Conservation (phyloP, 2,888 invertebrate genomes). For the Helobdella robusta region DNA sequence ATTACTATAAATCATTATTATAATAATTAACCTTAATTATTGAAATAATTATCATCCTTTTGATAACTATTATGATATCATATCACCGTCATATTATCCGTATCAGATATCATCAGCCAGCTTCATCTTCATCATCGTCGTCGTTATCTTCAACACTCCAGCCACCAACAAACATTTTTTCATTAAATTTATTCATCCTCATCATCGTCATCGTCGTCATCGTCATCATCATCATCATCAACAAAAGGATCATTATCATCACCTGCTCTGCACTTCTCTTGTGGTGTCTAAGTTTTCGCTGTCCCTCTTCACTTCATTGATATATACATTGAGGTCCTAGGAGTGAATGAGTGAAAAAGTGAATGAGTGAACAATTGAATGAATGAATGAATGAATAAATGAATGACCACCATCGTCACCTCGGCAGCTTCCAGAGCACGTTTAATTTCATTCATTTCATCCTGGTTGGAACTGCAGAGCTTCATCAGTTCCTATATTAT, state of each 20-base stretch:
- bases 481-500: slow-evolving; percentile 22
- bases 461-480: neutral
- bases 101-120: too few species aligned
- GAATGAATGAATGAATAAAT: neutral
- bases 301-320: slow-evolving; percentile 30
- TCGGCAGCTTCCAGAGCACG: slow-evolving; percentile 1
- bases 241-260: too few species aligned
- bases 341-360: neutral
- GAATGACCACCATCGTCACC: neutral
- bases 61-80: neutral
- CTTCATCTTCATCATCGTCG: too few species aligned
- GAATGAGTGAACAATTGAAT: neutral
- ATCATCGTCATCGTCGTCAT: too few species aligned
- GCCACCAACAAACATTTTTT: too few species aligned
- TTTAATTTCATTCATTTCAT: neutral
- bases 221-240: too few species aligned
- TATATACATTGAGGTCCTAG: slow-evolving; percentile 26
- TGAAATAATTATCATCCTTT: neutral
- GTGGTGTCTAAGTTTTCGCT: slow-evolving; percentile 24
- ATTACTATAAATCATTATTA: neutral
- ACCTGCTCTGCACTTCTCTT: slow-evolving; percentile 25
- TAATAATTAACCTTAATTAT: neutral
- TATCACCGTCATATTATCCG: neutral
- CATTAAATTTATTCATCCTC: too few species aligned
- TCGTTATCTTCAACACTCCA: too few species aligned